A percentile compares a stretch with the other conserved stretches of the same genome.
Conservation (phyloP, 2,888 invertebrate species). For the Mesorhabditis spiculigera region DNA sequence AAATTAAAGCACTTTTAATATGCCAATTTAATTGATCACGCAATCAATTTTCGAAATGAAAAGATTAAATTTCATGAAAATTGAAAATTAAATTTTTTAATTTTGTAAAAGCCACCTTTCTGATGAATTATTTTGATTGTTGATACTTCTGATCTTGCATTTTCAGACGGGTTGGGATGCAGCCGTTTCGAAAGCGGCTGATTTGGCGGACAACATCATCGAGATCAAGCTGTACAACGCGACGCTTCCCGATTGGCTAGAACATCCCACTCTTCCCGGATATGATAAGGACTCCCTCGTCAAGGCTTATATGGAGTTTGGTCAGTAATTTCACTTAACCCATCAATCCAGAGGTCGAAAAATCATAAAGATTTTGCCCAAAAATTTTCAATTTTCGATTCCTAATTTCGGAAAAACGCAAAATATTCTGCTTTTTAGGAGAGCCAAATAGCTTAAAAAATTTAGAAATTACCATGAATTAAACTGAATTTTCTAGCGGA, state of each 20-base stretch:
- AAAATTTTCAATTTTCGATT: no score
- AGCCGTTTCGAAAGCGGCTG: slow-evolving; percentile 35
- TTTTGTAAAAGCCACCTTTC: no score
- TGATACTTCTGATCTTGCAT: no score
- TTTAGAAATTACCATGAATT: no score
- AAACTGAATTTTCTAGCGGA: slow-evolving; percentile 33
- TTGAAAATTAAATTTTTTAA: not conserved
- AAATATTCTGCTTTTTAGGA: no score
- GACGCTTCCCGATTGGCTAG: slow-evolving; percentile 37
- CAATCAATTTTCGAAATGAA: no score
- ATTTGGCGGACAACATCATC: slow-evolving; percentile 44
- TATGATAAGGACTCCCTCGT: slow-evolving; percentile 22
- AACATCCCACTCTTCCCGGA: slow-evolving; percentile 27
- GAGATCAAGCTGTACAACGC: slow-evolving; percentile 30
- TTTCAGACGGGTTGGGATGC: slow-evolving; percentile 35
- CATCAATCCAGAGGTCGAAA: not conserved
- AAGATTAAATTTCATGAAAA: not conserved
- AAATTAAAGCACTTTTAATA: no score
- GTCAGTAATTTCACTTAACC: not conserved
- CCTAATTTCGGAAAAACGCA: no score
- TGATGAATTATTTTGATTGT: no score
- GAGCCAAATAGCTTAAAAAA: no score
- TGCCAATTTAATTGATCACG: no score
- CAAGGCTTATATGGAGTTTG: slow-evolving; percentile 24
- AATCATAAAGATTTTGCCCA: no score